phyloP scores from a whole-genome alignment of 2,113 vertebrate species.

The Notarius quadriscutis region DNA sequence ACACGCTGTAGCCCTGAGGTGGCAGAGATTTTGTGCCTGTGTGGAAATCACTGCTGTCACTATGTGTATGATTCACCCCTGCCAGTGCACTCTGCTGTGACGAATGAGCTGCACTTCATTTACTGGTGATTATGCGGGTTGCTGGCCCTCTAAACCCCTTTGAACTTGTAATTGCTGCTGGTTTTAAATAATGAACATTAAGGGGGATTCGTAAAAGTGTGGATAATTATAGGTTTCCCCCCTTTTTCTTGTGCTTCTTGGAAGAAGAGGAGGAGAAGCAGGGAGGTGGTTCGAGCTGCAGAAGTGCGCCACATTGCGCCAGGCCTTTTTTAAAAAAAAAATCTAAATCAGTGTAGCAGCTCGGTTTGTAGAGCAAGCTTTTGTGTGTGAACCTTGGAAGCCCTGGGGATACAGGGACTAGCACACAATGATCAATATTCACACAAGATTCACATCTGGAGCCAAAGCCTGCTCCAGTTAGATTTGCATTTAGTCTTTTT shows the following conservation, averaged over 20 bases:
- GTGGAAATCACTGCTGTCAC: constrained; percentile 90
- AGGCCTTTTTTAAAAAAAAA: constrained; percentile 63
- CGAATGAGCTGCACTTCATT: constrained; percentile 97
- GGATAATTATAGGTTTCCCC: constrained; percentile 85
- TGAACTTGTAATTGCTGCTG: constrained; percentile 99
- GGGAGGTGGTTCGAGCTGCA: constrained; percentile 71
- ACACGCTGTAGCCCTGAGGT: constrained; percentile 77
- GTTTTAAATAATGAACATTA: constrained; percentile 99
- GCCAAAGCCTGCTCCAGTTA: constrained; percentile 74
- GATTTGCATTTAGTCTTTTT: constrained; percentile 65
- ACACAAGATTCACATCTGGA: constrained; percentile 89
- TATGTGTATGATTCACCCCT: constrained; percentile 89
- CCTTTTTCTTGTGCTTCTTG: constrained; percentile 64
- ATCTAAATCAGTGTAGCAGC: constrained; percentile 80
- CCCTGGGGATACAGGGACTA: constrained; percentile 78
- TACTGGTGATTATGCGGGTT: constrained; percentile 95
- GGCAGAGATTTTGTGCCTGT: constrained; percentile 85
- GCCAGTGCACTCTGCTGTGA: constrained; percentile 81
- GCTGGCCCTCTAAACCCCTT: constrained; percentile 96
- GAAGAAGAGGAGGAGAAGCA: constrained; percentile 68
- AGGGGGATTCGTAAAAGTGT: constrained; percentile 90
- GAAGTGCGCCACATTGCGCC: constrained; percentile 74
- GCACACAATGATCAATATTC: constrained; percentile 88
- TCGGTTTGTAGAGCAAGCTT: constrained; percentile 71
- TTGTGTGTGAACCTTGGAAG: constrained; percentile 76